phyloP scores from a whole-genome alignment of 2,113 vertebrate genomes.

The Shinisaurus crocodilurus region DNA sequence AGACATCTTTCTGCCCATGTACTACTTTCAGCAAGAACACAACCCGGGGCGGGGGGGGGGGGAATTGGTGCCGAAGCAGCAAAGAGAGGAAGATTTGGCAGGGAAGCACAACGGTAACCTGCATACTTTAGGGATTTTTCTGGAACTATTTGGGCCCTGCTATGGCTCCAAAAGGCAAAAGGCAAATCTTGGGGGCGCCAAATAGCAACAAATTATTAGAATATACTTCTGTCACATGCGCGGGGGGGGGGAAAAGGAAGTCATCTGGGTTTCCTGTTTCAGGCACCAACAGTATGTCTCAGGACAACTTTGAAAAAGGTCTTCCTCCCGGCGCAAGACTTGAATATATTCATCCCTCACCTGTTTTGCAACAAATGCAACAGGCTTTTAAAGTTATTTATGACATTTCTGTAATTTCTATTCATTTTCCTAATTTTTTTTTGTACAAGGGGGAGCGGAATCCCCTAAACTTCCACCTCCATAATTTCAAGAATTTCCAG shows the following conservation, averaged over 20 bases:
- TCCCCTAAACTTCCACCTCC: too few relatives aligned
- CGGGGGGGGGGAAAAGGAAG: too few relatives aligned
- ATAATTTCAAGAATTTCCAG: background rate
- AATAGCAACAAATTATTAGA: too few relatives aligned
- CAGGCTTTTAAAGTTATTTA: too few relatives aligned
- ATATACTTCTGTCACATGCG: too few relatives aligned
- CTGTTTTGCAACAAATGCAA: too few relatives aligned
- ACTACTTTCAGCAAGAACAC: background rate
- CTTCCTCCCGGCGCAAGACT: background rate
- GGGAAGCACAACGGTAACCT: background rate
- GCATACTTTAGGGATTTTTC: background rate
- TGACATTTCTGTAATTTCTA: accelerated
- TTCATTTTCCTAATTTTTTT: too few relatives aligned
- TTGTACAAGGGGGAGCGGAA: too few relatives aligned
- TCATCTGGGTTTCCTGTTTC: too few relatives aligned
- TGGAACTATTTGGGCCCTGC: background rate
- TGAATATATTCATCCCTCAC: background rate
- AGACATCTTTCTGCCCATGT: too few relatives aligned
- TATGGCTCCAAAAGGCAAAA: background rate
- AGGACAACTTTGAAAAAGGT: background rate
- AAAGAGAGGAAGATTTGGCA: background rate
- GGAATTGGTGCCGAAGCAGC: background rate
- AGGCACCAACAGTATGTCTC: too few relatives aligned
- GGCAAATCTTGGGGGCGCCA: background rate
- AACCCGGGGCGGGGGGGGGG: background rate